Percentiles rank a stretch among this genome's conserved stretches.
Evolutionary conservation across 2,888 invertebrate species (phyloP).

Genomic region (Aromia moschata): DNA sequence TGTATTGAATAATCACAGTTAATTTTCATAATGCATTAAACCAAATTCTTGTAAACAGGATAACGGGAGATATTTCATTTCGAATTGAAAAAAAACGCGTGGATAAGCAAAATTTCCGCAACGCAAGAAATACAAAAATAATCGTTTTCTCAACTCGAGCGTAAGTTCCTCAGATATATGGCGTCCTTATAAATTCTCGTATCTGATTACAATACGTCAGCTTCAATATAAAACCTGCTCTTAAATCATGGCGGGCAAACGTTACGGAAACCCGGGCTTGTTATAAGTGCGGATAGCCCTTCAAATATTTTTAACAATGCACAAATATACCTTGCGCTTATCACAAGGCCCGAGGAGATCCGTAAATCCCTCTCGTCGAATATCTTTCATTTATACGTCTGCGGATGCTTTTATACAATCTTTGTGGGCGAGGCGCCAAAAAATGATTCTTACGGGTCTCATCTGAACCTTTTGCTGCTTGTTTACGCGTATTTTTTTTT

Average conservation of each 20-base stretch:
- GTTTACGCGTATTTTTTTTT: too few species aligned
- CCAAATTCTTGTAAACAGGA: too few species aligned
- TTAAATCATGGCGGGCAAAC: constrained; percentile 29
- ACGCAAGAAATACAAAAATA: not conserved
- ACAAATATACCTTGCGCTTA: constrained; percentile 26
- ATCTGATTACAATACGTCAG: constrained; percentile 31
- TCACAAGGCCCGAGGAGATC: constrained; percentile 6
- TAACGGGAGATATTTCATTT: too few species aligned
- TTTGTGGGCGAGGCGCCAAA: not conserved
- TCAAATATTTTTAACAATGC: constrained; percentile 26
- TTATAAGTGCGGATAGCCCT: constrained; percentile 30
- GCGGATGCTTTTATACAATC: not conserved
- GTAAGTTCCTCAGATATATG: constrained; percentile 18
- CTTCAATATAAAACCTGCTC: constrained; percentile 27
- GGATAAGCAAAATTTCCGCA: too few species aligned
- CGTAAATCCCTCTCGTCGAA: constrained; percentile 13
- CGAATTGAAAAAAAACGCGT: too few species aligned
- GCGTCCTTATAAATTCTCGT: constrained; percentile 27
- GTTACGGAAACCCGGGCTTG: constrained; percentile 28
- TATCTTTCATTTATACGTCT: constrained; percentile 5
- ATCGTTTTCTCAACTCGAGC: constrained; percentile 3
- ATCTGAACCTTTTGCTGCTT: too few species aligned
- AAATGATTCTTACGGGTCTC: too few species aligned
- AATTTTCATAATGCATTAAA: too few species aligned
- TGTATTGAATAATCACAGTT: too few species aligned